Percentiles rank a stretch among this genome's conserved stretches.
Evolutionary conservation across 2,113 vertebrate genomes (phyloP).

Genomic region (Malurus cyaneus): DNA sequence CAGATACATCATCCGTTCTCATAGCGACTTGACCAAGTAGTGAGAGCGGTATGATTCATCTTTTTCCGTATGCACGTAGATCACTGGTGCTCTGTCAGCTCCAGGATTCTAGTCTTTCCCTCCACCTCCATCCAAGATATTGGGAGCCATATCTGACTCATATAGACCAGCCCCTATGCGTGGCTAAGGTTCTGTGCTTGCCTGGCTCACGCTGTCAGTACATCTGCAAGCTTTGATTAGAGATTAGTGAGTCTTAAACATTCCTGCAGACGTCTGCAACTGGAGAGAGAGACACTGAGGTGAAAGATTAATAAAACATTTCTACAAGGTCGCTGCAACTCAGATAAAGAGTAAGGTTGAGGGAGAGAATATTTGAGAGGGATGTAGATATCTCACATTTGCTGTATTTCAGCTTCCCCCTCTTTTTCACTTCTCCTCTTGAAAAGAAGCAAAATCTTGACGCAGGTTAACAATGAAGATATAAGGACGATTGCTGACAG

Average conservation of each 20-base stretch:
- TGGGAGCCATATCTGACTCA: too few species aligned
- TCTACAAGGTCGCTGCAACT: neutral
- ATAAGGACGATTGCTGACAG: conserved; percentile 75
- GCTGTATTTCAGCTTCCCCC: conserved; percentile 62
- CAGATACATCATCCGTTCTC: too few species aligned
- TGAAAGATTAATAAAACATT: neutral
- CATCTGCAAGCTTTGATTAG: too few species aligned
- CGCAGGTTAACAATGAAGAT: conserved; percentile 83
- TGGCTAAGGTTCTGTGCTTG: too few species aligned
- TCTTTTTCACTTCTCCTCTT: conserved; percentile 69
- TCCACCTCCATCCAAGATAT: too few species aligned
- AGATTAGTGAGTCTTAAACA: neutral
- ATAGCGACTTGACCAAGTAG: too few species aligned
- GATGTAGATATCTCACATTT: conserved; percentile 64
- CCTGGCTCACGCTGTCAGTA: too few species aligned
- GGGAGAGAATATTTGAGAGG: neutral
- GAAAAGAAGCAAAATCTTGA: conserved; percentile 76
- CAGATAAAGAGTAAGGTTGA: neutral
- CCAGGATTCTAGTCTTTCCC: too few species aligned
- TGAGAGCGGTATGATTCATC: too few species aligned
- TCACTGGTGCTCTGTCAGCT: too few species aligned
- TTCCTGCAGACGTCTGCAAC: neutral
- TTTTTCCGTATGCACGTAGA: too few species aligned
- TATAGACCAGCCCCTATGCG: too few species aligned
- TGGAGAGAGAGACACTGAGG: neutral